Conservation (phyloP, 2,113 vertebrate species). For the Tragelaphus buxtoni region DNA sequence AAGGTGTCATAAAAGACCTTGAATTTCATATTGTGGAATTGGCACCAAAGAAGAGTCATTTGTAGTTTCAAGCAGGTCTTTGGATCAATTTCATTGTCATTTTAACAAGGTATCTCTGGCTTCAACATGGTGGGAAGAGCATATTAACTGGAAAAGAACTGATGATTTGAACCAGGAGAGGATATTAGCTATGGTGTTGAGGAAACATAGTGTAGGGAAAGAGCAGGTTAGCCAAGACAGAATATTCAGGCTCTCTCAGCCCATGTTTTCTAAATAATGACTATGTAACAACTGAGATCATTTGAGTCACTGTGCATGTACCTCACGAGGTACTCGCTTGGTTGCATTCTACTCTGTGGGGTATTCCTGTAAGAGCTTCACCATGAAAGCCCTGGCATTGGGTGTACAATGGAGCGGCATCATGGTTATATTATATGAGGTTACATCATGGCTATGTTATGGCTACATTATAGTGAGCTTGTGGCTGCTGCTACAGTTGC, state of each 20-base stretch:
- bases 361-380: neutral
- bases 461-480: neutral
- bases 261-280: neutral
- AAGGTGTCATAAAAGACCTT: neutral
- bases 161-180: neutral
- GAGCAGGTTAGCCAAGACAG: neutral
- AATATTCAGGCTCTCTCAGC: neutral
- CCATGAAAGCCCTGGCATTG: neutral
- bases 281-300: neutral
- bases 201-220: neutral
- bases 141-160: neutral
- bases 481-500: neutral
- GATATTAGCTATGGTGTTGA: neutral
- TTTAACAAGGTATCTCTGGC: neutral
- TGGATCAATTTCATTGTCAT: neutral
- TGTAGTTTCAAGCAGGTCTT: neutral
- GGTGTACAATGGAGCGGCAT: neutral
- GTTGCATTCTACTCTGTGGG: neutral
- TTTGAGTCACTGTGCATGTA: neutral
- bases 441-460: neutral
- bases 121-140: neutral
- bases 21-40: neutral
- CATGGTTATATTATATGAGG: neutral
- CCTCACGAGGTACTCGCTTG: rapidly evolving
- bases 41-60: neutral